phyloP scores from a whole-genome alignment of 2,113 vertebrate species.

The Scomber japonicus region DNA sequence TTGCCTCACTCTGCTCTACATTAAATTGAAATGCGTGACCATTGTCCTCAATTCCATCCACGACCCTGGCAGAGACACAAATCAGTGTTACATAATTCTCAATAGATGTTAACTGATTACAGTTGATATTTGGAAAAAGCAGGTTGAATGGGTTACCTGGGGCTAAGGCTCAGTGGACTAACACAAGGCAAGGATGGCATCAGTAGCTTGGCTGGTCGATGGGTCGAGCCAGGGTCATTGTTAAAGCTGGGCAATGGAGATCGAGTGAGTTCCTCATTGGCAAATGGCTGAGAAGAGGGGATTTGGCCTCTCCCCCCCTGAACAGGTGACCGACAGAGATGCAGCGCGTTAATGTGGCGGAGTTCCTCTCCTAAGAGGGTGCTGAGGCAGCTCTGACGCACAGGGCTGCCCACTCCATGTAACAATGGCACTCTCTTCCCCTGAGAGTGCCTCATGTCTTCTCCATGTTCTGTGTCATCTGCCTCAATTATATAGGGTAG shows the following conservation, averaged over 20 bases:
- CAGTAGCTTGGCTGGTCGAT: constrained; percentile 88
- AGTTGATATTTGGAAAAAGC: background rate
- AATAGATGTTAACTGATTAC: constrained; percentile 1
- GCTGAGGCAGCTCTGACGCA: constrained; percentile 84
- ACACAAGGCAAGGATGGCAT: constrained; percentile 87
- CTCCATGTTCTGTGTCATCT: constrained; percentile 75
- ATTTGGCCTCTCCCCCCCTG: constrained; percentile 82
- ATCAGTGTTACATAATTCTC: background rate
- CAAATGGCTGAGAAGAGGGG: constrained; percentile 80
- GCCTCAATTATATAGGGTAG: constrained; percentile 87
- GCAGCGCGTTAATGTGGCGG: constrained; percentile 85
- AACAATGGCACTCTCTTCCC: constrained; percentile 83
- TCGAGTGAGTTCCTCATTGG: constrained; percentile 58
- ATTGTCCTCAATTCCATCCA: constrained; percentile 95
- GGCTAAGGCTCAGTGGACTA: constrained; percentile 91
- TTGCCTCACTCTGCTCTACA: constrained; percentile 68
- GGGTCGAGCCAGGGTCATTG: constrained; percentile 41
- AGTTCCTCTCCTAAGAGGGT: constrained; percentile 90
- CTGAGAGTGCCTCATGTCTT: constrained; percentile 73
- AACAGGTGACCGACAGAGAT: constrained; percentile 85
- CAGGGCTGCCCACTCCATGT: constrained; percentile 84
- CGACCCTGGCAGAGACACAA: constrained; percentile 85
- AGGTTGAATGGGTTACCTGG: constrained; percentile 84
- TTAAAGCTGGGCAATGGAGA: constrained; percentile 24
- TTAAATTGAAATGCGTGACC: constrained; percentile 88